A percentile compares a stretch with the other conserved stretches of the same genome.
phyloP scores from a whole-genome alignment of 2,888 invertebrate genomes.

The Galerucella pusilla region DNA sequence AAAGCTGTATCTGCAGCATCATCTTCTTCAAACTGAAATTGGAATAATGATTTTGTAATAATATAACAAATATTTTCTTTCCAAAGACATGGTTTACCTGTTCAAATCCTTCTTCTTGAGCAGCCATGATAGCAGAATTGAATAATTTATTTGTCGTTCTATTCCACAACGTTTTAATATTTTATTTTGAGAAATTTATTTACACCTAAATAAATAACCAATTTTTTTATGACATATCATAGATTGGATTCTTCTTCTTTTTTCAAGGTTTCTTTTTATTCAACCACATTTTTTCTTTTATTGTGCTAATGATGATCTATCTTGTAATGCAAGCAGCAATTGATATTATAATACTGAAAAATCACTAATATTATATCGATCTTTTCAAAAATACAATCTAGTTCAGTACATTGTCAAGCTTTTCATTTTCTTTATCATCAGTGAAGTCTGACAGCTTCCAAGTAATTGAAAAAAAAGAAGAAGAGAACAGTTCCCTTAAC shows the following conservation, averaged over 20 bases:
- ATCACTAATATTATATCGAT: too few species aligned
- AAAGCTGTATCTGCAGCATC: conserved; percentile 77
- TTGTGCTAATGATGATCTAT: background rate
- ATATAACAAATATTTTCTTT: background rate
- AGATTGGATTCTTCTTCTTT: background rate
- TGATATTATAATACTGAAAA: too few species aligned
- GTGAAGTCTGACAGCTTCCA: too few species aligned
- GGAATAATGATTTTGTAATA: background rate
- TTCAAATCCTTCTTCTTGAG: conserved; percentile 56
- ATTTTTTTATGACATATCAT: too few species aligned
- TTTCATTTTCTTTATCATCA: too few species aligned
- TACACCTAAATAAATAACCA: too few species aligned
- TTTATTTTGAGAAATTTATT: too few species aligned
- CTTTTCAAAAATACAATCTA: too few species aligned
- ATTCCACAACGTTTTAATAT: too few species aligned
- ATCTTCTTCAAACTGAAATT: conserved; percentile 72
- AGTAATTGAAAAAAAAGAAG: background rate
- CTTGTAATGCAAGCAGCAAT: too few species aligned
- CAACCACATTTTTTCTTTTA: background rate
- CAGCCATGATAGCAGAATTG: conserved; percentile 47
- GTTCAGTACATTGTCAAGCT: too few species aligned
- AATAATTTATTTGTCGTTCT: background rate
- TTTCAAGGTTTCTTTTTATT: background rate
- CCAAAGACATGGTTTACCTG: conserved; percentile 49
- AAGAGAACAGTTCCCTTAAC: background rate